Conservation (phyloP, 2,113 vertebrate species). For the Rousettus leschenaultii region DNA sequence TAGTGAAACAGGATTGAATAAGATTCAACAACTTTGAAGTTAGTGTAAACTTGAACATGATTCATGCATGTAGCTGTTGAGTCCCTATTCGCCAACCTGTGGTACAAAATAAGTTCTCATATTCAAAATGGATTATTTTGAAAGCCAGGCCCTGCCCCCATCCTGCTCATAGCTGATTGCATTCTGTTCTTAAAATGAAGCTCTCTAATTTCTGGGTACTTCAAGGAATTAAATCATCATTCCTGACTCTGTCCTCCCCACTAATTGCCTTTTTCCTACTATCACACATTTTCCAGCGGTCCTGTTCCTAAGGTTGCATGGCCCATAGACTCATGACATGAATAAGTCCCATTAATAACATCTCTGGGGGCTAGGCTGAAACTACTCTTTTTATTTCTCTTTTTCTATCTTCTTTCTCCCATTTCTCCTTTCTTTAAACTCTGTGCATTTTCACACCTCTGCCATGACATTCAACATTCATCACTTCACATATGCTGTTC, state of each 20-base stretch:
- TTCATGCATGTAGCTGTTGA: not conserved
- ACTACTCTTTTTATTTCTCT: not conserved
- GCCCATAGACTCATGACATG: not conserved
- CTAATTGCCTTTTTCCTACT: not conserved
- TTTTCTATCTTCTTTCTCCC: not conserved
- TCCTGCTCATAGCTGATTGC: not conserved
- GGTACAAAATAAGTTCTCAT: not conserved
- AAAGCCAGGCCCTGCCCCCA: not conserved
- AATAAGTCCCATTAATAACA: not conserved
- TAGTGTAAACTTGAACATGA: not conserved
- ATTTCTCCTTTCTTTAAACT: too few relatives aligned
- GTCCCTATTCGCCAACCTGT: not conserved
- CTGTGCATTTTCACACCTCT: not conserved
- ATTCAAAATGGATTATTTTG: not conserved
- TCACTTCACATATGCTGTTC: not conserved
- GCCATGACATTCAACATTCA: not conserved
- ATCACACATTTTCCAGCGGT: not conserved
- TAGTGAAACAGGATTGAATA: not conserved
- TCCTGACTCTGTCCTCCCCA: not conserved
- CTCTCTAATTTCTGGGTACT: not conserved
- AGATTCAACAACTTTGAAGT: not conserved
- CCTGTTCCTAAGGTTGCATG: not conserved
- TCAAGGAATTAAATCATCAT: not conserved
- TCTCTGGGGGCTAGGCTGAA: not conserved
- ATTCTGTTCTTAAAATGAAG: not conserved